Base-by-base conservation (phyloP, 2,113 vertebrate genomes). In the Ursus arctos region DNA sequence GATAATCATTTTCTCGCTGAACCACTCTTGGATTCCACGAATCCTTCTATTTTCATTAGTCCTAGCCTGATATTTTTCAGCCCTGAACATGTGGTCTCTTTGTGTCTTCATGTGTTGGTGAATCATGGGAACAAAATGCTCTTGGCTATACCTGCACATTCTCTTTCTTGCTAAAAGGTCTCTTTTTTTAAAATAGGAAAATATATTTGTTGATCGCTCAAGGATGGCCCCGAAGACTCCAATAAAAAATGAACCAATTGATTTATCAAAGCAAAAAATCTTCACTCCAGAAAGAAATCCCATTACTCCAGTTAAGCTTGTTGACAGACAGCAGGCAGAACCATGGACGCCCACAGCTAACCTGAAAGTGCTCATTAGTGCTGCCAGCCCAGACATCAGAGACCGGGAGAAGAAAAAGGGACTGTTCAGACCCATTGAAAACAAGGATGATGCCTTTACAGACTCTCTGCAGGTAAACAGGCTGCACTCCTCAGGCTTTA, bases 321-420 rank as follows among this genome's bases (percentile, higher is more conserved):
- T 77, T 0, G 99, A 99, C 91, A 98, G 97, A 95, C 98, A 98
- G 7, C 97, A 97, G 31, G 21, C 98, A 12, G 98, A 99, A 77
- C 98, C 99, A 1, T 99, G 99, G 99, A 99, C 99, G 0, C 99
- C 99, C 55, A 99, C 99, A 14, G 98, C 99, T 65, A 99, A 99
- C 97, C 98, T 99, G 94, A 99, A 99, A 97, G 99, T 99, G 97
- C 99, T 99, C 43, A 97, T 99, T 90, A 99, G 99, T 85, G 99
- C 99, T 18, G 99, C 99, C 94, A 99, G 99, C 94, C 99, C 99
- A 14, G 99, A 99, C 67, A 99, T 99, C 93, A 98, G 99, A 92
- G 99, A 99, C 96, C 94, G 99, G 18, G 99, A 97, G 98, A 99
- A 99, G 99, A 99, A 99, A 76, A 99, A 99, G 97, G 99, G 98